These are phyloP conservation scores for Procambarus virginalis DNA, from an alignment of 1,140 invertebrate species.

Conservation along the genomic window DNA sequence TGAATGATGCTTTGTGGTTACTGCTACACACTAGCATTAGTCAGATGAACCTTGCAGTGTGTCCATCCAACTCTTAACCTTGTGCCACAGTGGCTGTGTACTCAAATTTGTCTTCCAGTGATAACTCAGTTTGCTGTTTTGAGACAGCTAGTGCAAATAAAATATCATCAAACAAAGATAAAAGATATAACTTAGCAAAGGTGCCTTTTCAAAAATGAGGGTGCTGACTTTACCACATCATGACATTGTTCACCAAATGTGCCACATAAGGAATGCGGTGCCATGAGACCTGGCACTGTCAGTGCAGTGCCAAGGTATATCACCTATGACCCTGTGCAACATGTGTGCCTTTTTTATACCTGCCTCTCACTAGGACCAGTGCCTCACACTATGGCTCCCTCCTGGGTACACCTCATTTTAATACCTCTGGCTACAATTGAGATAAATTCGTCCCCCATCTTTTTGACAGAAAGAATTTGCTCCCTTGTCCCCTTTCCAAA, in stretches of 20 bases:
- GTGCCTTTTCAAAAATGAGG: neutral
- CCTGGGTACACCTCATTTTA: neutral
- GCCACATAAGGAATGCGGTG: neutral
- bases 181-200: neutral
- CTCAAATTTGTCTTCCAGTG: neutral
- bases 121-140: neutral
- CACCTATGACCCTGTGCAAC: neutral
- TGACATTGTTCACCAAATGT: neutral
- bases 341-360: neutral
- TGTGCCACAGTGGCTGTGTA: neutral
- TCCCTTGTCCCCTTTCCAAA: neutral
- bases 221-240: neutral
- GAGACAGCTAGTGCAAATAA: neutral
- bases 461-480: neutral
- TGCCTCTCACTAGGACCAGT: neutral
- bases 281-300: neutral
- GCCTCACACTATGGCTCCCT: neutral
- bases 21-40: neutral
- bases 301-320: slow-evolving; percentile 3
- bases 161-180: neutral
- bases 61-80: neutral
- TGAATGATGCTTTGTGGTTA: neutral
- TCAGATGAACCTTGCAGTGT: neutral
- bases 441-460: neutral
- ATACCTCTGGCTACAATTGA: neutral